Base-by-base conservation (phyloP, 2,797 vertebrate species). In the Notolabrus celidotus region DNA sequence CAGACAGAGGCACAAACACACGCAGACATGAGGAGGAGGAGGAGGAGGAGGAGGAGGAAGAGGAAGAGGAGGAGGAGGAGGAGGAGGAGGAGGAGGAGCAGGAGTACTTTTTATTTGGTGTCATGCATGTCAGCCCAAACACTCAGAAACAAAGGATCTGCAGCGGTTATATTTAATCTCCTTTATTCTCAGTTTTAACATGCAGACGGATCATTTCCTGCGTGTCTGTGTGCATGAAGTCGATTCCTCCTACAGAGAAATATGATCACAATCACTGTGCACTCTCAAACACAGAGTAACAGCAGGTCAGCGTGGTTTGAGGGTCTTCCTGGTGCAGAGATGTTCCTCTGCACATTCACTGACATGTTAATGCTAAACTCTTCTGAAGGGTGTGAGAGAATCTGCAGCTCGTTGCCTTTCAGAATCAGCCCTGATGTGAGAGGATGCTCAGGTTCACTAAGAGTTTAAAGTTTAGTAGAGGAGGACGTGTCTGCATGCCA, bases 341-440 rank as follows among this genome's bases (percentile, higher is more conserved):
- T 47, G 17, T 45, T n/a, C 47, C n/a, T 23, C 38, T 29, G 29
- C 31, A 29, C 36, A 25, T 41, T 74, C 45, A 59, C 23, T 12
- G 33, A 74, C 41, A 41, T 68, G 55, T 65, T 75, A 17, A 64
- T 47, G 38, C 43, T 78, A 42, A 72, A 50, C 67, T 43, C 10
- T 25, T 64, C 41, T 72, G 74, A 78, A 57, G 11, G 67, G 61
- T 64, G 53, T 67, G 41, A 33, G 53, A 31, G 36, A 51, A 77
- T 67, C 45, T 42, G 19, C 42, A 55, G 49, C 47, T 69, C 16
- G 11, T 55, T 36, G 43, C 50, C 57, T 65, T 61, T 45, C 34
- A 25, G 70, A 52, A 47, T 54, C 45, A 55, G 19, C 25, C 38
- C 51, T 51, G 17, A 20, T 52, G 50, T 70, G 49, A 56, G 19